These are phyloP conservation scores for Monochamus alternatus DNA, from an alignment of 2,888 invertebrate genomes.

Conservation along the genomic window DNA sequence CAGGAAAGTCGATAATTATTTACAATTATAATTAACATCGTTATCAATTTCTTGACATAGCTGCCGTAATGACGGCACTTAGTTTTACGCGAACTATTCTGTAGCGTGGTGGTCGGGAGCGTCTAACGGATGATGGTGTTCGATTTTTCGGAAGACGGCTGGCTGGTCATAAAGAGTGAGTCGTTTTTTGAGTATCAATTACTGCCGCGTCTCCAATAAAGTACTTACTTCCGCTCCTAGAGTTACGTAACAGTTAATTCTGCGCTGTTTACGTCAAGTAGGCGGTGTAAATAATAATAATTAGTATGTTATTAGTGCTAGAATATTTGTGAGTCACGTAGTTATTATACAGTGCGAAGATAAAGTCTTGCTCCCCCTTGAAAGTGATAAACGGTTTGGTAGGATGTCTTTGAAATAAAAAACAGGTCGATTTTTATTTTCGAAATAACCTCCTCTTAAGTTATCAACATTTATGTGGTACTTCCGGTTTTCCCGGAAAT, in stretches of 20 bases:
- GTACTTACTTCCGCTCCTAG: neutral
- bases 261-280: slow-evolving; percentile 1
- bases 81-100: neutral
- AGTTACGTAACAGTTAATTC: slow-evolving; percentile 3
- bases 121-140: slow-evolving; percentile 40
- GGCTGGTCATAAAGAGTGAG: slow-evolving; percentile 44
- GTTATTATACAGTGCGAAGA: too few species aligned
- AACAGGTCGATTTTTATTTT: too few species aligned
- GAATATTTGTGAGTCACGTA: neutral
- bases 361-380: too few species aligned
- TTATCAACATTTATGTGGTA: too few species aligned
- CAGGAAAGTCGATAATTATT: slow-evolving; percentile 38
- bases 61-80: neutral
- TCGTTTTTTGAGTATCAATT: neutral
- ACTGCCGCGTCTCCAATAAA: neutral
- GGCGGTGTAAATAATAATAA: slow-evolving; percentile 1
- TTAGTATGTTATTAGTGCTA: slow-evolving; percentile 2
- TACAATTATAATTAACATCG: slow-evolving; percentile 45
- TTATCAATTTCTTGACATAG: slow-evolving; percentile 30
- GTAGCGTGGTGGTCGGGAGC: slow-evolving; percentile 37
- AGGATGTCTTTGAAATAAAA: too few species aligned
- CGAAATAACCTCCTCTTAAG: too few species aligned
- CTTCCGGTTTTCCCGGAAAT: too few species aligned
- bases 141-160: slow-evolving; percentile 40
- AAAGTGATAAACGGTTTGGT: too few species aligned